phyloP scores from a whole-genome alignment of 1,140 invertebrate species.

The Chionoecetes opilio region DNA sequence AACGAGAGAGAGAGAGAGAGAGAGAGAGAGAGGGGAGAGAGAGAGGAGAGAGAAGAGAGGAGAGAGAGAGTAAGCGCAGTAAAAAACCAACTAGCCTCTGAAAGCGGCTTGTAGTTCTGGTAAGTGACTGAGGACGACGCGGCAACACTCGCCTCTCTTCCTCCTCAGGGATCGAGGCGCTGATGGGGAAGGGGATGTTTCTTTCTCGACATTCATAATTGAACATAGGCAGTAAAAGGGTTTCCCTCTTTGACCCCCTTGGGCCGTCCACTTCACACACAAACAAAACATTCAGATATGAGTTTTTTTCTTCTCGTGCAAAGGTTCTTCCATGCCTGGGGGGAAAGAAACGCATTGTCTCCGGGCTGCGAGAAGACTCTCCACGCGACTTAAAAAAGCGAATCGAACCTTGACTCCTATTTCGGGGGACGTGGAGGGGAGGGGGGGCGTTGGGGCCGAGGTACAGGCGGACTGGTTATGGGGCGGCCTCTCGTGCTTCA shows the following conservation, averaged over 20 bases:
- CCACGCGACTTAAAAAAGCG: not conserved
- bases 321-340: not conserved
- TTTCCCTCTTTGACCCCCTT: not conserved
- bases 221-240: not conserved
- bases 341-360: not conserved
- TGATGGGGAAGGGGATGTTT: not conserved
- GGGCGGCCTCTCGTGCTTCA: not conserved
- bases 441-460: not conserved
- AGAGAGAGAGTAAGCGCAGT: not conserved
- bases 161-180: not conserved
- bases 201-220: not conserved
- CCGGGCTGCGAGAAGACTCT: not conserved
- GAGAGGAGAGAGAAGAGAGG: too few relatives aligned
- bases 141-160: not conserved
- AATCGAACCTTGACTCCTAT: not conserved
- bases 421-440: not conserved
- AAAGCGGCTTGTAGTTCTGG: not conserved
- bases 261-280: conserved; percentile 1
- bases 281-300: not conserved
- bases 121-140: not conserved
- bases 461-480: not conserved
- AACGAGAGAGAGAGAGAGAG: too few relatives aligned
- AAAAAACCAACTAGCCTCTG: not conserved
- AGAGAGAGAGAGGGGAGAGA: too few relatives aligned
- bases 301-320: not conserved